Conservation (phyloP, 2,113 vertebrate species). For the Polypterus bichir region DNA sequence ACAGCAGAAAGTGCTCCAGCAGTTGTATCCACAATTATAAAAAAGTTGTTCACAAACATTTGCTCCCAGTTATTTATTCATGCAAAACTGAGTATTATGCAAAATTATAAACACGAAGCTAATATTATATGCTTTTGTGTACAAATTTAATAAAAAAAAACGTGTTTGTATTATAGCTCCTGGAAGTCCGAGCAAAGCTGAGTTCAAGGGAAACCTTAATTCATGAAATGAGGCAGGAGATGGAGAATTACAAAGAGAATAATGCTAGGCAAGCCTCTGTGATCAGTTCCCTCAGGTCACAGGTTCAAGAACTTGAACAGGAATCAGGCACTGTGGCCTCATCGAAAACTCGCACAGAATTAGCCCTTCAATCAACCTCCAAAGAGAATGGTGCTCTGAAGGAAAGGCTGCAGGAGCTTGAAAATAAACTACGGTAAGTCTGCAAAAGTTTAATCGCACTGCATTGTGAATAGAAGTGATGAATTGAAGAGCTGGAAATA, state of each 20-base stretch:
- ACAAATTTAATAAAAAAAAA: neutral
- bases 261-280: conserved; percentile 54
- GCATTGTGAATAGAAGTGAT: too few species aligned
- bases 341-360: conserved; percentile 42
- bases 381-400: conserved; percentile 51
- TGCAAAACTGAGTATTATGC: too few species aligned
- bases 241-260: conserved; percentile 49
- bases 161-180: conserved; percentile 33
- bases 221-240: conserved; percentile 50
- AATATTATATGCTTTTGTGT: neutral
- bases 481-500: too few species aligned
- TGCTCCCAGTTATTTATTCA: too few species aligned
- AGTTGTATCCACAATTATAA: too few species aligned
- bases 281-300: conserved; percentile 44
- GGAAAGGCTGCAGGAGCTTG: conserved; percentile 33
- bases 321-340: conserved; percentile 29
- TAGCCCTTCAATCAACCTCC: conserved; percentile 27
- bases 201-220: conserved; percentile 45
- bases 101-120: neutral
- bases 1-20: too few species aligned
- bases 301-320: conserved; percentile 48
- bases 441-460: too few species aligned
- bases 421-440: conserved; percentile 47
- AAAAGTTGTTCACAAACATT: too few species aligned
- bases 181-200: conserved; percentile 42